Evolutionary conservation across 2,888 invertebrate species (phyloP), one percentile per base, ranked within the genome.

Genomic region (Listrodromus nycthemerus): DNA sequence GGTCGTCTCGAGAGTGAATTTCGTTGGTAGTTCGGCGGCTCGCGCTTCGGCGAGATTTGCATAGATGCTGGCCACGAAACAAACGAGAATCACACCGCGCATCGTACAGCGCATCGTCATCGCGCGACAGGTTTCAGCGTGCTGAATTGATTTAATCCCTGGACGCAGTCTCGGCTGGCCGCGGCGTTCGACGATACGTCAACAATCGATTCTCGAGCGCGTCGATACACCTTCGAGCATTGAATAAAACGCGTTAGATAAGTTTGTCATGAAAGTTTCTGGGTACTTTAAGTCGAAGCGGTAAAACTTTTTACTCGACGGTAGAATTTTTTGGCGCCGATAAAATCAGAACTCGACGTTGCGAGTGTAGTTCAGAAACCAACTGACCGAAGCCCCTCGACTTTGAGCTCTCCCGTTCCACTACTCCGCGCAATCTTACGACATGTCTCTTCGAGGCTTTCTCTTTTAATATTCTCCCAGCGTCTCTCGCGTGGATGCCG

Each of bases 1-100:
- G 33, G 63, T 77, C 10, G 88, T 87, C 61, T 75, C 86, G 13
- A 92, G 70, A n/a, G 73, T 82, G 55, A 91, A 89, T 85, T 88
- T 91, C 2, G 89, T 90, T 4, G 91, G 89, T 55, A 89, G 81
- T 70, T 90, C 89, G 8, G 85, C 61, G 0, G 92, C 91, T 76
- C 86, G 83, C 45, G 87, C 84, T 21, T 77, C 75, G 16, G 84
- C 85, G 24, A 80, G 41, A 24, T 85, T 78, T 16, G 88, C 7
- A 37, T 70, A 77, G 71, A 87, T 45, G 45, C 80, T 61, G 0
- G 85, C 50, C 65, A 74, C 24, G 24, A 89, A 24, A 3, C 87
- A 19, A 37, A 87, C 58, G 19, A 78, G 30, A 52, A 74, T 71
- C 21, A 41, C 41, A 45, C 13, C 55, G 50, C 30, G 65, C 19